Evolutionary conservation across 2,797 vertebrate species (phyloP), one percentile per base, ranked within the genome.

Genomic region (Jordanella pulchra): DNA sequence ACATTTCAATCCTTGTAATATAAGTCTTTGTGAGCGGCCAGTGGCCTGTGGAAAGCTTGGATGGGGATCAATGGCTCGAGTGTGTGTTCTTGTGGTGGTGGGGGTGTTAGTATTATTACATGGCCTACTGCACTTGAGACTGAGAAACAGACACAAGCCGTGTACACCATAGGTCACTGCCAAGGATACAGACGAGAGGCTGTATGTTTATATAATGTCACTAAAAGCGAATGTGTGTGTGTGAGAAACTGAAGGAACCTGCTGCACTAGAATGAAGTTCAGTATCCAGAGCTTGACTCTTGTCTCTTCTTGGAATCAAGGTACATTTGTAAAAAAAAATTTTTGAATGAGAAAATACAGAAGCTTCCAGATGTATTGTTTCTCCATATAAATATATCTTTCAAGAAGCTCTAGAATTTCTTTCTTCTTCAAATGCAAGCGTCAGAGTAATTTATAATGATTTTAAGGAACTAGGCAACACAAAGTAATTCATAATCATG

Each of bases 31-130:
- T 84, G 80, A 87, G 79, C 58, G 81, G 74, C 76, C 84, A 78
- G 73, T 75, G 84, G 85, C 64, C 79, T 88, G 85, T 89, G 83
- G 72, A 83, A 80, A 82, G 85, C 83, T 70, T 18, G 70, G 81
- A 78, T 25, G 30, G 73, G 89, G 85, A 88, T 89, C 88, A 87
- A 81, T 76, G 84, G 71, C 69, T 81, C 72, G 71, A 72, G 73
- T 80, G 80, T 77, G 15, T 76, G 69, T 66, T 76, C 70, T 83
- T 84, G 28, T 73, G 77, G 85, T 82, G 80, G 80, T 70, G 77
- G 79, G 64, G 63, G 80, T 89, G 86, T 87, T 86, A 63, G 76
- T 82, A 83, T 88, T 89, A 91, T 92, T 91, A 89, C 89, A 90
- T 89, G 89, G 88, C 81, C 80, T 79, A 21, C 80, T 92, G 91